Evolutionary conservation across 2,797 vertebrate species (phyloP).

Genomic region (Mormyrops boulengeri): DNA sequence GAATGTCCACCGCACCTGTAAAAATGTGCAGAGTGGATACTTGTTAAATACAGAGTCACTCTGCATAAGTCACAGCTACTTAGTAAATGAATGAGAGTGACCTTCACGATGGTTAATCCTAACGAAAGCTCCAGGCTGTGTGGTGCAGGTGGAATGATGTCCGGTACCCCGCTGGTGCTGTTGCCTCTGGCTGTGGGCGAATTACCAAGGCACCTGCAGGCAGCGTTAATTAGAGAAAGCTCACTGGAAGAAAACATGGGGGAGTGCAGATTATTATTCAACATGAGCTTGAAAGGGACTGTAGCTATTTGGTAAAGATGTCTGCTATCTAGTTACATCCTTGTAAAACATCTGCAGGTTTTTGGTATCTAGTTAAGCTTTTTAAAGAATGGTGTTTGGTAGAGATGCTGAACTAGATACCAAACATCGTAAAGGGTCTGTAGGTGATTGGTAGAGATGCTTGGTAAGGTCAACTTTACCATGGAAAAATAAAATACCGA

Average conservation of each 20-base stretch:
- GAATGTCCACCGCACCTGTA: neutral
- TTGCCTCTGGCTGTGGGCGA: neutral
- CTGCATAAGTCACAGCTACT: neutral
- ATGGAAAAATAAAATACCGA: neutral
- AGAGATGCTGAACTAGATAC: neutral
- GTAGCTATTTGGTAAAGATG: neutral
- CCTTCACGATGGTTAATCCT: neutral
- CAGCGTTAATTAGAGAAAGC: neutral
- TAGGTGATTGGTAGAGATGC: neutral
- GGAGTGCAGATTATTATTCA: neutral
- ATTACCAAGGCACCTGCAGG: neutral
- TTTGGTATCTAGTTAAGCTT: neutral
- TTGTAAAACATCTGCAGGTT: neutral
- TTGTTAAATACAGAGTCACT: neutral
- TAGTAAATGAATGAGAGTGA: neutral
- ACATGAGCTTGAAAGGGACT: neutral
- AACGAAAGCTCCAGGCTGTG: neutral
- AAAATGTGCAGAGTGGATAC: neutral
- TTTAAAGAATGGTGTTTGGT: neutral
- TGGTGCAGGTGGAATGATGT: neutral
- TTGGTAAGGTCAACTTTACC: neutral
- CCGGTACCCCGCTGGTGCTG: neutral
- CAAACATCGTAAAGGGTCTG: neutral
- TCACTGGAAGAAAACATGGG: neutral
- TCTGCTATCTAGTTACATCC: neutral